Evolutionary conservation across 2,113 vertebrate genomes (phyloP).

Genomic region (Neoarius graeffei): DNA sequence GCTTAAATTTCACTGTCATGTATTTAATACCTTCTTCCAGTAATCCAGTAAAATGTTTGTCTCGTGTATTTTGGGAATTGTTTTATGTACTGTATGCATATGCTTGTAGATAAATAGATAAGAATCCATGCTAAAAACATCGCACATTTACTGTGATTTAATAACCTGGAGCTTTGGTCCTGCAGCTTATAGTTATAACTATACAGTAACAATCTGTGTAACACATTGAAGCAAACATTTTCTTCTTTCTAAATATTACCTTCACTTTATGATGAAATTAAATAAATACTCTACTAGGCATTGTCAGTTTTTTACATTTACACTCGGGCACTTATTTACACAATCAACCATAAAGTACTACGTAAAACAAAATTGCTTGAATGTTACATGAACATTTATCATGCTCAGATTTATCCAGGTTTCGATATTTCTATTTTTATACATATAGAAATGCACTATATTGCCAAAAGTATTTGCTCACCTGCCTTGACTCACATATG

Average conservation of each 20-base stretch:
- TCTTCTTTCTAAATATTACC: neutral
- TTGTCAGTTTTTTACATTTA: neutral
- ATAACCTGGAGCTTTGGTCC: neutral
- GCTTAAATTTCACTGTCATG: constrained; percentile 11
- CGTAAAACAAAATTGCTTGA: neutral
- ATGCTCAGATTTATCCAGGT: neutral
- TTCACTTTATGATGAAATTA: neutral
- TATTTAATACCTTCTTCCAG: constrained; percentile 26
- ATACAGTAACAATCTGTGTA: neutral
- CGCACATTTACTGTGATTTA: neutral
- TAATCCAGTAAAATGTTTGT: constrained; percentile 39
- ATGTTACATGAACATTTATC: neutral
- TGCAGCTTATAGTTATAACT: neutral
- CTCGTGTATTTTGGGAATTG: constrained; percentile 9
- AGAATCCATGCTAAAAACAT: neutral
- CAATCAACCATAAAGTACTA: no score
- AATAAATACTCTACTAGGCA: neutral
- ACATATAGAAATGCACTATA: neutral
- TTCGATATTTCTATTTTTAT: neutral
- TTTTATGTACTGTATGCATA: neutral
- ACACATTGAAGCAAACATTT: neutral
- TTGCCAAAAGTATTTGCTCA: no score
- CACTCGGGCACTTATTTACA: no score
- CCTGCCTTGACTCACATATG: no score
- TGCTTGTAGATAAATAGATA: neutral